These are phyloP conservation scores for Magallana gigas DNA, from an alignment of 1,140 invertebrate species.

Conservation along the genomic window DNA sequence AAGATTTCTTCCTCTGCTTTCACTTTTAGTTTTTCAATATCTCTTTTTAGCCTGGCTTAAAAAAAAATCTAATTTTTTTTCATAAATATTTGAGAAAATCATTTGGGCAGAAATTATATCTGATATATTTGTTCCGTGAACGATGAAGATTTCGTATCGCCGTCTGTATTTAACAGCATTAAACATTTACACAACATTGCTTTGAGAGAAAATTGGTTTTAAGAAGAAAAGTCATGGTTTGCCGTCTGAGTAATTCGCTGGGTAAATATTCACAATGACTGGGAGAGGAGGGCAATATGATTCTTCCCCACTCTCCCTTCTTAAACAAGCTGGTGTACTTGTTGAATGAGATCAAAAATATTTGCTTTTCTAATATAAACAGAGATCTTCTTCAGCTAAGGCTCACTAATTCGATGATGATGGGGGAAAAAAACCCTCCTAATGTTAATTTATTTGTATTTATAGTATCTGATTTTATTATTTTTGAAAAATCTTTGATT, in stretches of 20 bases:
- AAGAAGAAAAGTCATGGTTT: slow-evolving; percentile 26
- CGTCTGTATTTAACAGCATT: slow-evolving; percentile 13
- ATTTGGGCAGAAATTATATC: not conserved
- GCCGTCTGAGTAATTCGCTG: not conserved
- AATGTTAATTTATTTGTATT: not conserved
- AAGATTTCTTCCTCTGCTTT: not conserved
- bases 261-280: slow-evolving; percentile 25
- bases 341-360: not conserved
- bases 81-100: slow-evolving; percentile 17
- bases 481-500: not conserved
- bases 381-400: not conserved
- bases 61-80: not conserved
- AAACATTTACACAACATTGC: slow-evolving; percentile 36
- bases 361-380: slow-evolving; percentile 4
- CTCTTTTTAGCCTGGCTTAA: not conserved
- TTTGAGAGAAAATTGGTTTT: slow-evolving; percentile 25
- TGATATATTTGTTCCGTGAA: not conserved
- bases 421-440: too few species aligned
- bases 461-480: not conserved
- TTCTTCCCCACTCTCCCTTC: not conserved
- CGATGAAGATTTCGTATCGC: not conserved
- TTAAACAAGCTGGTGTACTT: not conserved
- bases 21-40: not conserved
- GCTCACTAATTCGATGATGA: not conserved
- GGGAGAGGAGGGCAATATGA: not conserved